Conservation (phyloP, 1,140 invertebrate species). For the Cydia fagiglandana region DNA sequence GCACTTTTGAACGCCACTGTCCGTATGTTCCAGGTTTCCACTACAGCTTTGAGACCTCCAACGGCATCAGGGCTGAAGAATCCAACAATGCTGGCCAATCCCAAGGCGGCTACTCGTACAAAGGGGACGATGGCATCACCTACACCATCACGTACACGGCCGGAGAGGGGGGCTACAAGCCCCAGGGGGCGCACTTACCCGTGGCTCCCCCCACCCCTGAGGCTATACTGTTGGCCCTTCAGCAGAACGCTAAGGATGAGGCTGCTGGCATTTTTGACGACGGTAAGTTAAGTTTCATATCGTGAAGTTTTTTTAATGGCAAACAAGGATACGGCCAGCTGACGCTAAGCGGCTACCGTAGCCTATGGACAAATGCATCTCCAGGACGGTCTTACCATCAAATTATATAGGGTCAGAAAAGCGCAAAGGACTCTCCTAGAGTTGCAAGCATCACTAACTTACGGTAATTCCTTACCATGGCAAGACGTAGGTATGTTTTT, state of each 20-base stretch:
- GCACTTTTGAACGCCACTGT: too few relatives aligned
- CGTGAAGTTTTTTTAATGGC: too few relatives aligned
- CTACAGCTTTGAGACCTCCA: slow-evolving; percentile 65
- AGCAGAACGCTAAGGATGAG: slow-evolving; percentile 65
- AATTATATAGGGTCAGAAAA: too few relatives aligned
- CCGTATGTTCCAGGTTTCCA: slow-evolving; percentile 52
- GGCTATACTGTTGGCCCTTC: slow-evolving; percentile 64
- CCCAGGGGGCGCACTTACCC: slow-evolving; percentile 86
- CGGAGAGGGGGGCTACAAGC: slow-evolving; percentile 88
- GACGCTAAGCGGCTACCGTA: too few relatives aligned
- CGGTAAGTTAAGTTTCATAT: slow-evolving; percentile 45
- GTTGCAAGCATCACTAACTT: too few relatives aligned
- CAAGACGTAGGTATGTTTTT: too few relatives aligned
- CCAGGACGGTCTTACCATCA: too few relatives aligned
- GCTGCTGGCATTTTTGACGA: slow-evolving; percentile 73
- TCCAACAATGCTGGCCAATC: slow-evolving; percentile 48
- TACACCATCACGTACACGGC: slow-evolving; percentile 87
- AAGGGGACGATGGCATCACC: slow-evolving; percentile 84
- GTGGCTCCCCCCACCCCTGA: slow-evolving; percentile 86
- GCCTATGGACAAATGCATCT: background rate
- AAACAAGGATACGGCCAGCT: too few relatives aligned
- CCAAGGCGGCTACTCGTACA: slow-evolving; percentile 61
- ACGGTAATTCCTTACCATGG: too few relatives aligned
- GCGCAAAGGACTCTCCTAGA: too few relatives aligned
- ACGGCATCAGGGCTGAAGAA: slow-evolving; percentile 63